Evolutionary conservation across 2,888 invertebrate genomes (phyloP), one percentile per base, ranked within the genome.

Genomic region (Agriopis marginaria): DNA sequence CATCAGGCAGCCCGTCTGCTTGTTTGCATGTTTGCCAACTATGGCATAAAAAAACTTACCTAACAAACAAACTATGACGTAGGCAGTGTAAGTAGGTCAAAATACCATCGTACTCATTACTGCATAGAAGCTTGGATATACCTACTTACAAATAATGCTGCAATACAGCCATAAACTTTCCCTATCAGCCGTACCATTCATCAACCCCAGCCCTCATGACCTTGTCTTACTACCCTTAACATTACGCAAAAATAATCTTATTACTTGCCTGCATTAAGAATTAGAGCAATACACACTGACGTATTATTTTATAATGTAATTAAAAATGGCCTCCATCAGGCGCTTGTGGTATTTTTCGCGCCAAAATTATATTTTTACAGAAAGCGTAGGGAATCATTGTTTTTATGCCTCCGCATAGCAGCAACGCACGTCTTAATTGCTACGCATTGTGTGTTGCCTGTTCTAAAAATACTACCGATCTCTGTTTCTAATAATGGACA

Each of bases 341-440:
- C 50, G 39, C 12, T 45, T 32, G 9, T 23, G 49, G 3, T 14
- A 32, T 12, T 66, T 68, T 63, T 69, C 60, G 42, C 51, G 61
- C 44, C 12, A 7, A 50, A 56, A 56, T 63, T 62, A 66, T 68
- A 66, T 70, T 74, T 67, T 59, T 58, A 71, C 47, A 64, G 69
- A 60, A 53, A 69, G 23, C 50, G 50, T 64, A 55, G 66, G 50
- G 67, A 67, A 70, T 68, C 51, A 64, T 32, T 73, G 58, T 71
- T 79, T 77, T 77, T 74, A 82, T 82, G 80, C 86, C 86, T 86
- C 91, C 88, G 91, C 91, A 91, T 91, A 90, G 90, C 91, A 84
- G 89, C 85, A 90, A 83, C 82, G 84, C 82, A 84, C 79, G 84
- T 78, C 81, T 84, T 32, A 32, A 32, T 32, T 84, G 82, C 86